Conservation (phyloP, 2,113 vertebrate genomes). For the Microcebus ravelobensis region DNA sequence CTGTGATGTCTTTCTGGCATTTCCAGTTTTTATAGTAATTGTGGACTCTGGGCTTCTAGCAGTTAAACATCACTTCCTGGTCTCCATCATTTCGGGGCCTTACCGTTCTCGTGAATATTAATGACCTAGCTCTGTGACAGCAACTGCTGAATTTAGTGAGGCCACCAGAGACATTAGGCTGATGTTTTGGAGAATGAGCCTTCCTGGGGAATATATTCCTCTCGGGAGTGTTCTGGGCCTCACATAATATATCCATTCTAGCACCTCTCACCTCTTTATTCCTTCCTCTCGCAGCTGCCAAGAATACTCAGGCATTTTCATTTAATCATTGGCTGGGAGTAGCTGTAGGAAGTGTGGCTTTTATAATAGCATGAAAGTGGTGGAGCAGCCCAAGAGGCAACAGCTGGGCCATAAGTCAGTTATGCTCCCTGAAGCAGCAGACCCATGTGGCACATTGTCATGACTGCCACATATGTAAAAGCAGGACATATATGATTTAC, state of each 20-base stretch:
- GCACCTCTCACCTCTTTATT: neutral
- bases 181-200: neutral
- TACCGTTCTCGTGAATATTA: neutral
- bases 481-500: neutral
- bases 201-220: neutral
- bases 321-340: neutral
- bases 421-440: neutral
- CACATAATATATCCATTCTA: neutral
- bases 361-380: neutral
- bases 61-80: neutral
- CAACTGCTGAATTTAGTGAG: neutral
- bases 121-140: neutral
- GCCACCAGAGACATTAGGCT: neutral
- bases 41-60: neutral
- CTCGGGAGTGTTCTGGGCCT: too few species aligned
- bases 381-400: too few species aligned
- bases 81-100: neutral
- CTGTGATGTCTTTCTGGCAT: neutral
- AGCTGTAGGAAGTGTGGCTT: neutral
- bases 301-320: neutral
- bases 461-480: neutral
- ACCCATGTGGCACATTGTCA: neutral
- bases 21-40: neutral
- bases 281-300: neutral
- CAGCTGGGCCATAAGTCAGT: neutral